Evolutionary conservation across 2,888 invertebrate genomes (phyloP).

Genomic region (Noctuana brunneofusca): DNA sequence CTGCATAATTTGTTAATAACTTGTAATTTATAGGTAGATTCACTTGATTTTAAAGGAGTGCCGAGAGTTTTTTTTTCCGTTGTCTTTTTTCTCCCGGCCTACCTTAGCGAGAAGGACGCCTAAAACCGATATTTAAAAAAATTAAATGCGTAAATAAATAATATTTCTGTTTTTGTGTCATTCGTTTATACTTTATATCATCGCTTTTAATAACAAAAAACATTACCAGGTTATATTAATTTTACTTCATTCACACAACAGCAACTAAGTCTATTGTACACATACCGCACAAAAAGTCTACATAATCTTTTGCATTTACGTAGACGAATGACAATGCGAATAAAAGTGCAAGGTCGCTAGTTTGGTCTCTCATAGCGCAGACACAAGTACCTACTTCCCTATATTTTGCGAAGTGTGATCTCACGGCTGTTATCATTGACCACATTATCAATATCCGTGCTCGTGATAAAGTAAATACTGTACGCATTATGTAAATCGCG

Average conservation of each 20-base stretch:
- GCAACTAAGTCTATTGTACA: no score
- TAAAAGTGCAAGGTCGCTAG: slow-evolving; percentile 36
- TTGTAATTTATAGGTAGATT: no score
- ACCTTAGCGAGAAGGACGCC: no score
- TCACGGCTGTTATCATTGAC: slow-evolving; percentile 55
- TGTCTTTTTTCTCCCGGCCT: no score
- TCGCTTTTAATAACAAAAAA: neutral
- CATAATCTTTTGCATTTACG: slow-evolving; percentile 8
- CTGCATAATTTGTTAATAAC: no score
- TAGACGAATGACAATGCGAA: slow-evolving; percentile 32
- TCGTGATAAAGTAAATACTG: slow-evolving; percentile 55
- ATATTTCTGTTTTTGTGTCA: no score
- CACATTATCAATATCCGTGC: slow-evolving; percentile 57
- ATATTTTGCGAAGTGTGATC: slow-evolving; percentile 54
- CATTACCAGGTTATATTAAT: neutral
- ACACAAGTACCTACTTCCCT: slow-evolving; percentile 63
- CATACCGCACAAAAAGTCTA: neutral
- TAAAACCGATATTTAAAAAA: no score
- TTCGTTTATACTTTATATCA: neutral
- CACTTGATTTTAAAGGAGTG: no score
- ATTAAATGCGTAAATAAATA: no score
- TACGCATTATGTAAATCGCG: slow-evolving; percentile 71
- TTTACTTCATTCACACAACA: neutral
- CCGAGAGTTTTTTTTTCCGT: no score
- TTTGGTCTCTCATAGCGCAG: slow-evolving; percentile 34